Percentiles rank a stretch among this genome's conserved stretches.
These are phyloP conservation scores for Eupithecia subumbrata DNA, from an alignment of 2,888 invertebrate genomes.

Conservation along the genomic window DNA sequence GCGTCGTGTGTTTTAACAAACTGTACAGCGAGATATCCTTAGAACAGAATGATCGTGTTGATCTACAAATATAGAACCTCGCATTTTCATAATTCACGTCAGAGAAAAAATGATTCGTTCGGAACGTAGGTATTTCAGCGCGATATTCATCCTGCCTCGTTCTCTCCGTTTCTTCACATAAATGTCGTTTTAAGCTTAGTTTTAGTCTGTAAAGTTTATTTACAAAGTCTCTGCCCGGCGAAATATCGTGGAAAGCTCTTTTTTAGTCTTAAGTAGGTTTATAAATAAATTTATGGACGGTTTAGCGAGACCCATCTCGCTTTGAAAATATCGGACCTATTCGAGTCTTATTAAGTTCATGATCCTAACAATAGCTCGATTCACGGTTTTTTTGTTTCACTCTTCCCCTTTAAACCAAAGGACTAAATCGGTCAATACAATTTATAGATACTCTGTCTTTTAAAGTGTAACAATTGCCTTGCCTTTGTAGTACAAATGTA, in stretches of 20 bases:
- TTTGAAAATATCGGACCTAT: constrained; percentile 45
- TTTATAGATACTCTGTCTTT: background rate
- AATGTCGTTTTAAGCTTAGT: constrained; percentile 56
- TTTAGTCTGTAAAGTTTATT: constrained; percentile 60
- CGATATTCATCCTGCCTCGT: background rate
- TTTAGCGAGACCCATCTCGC: constrained; percentile 47
- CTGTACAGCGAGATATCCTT: constrained; percentile 71
- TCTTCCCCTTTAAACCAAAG: background rate
- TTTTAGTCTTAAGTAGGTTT: constrained; percentile 71
- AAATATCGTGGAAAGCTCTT: constrained; percentile 60
- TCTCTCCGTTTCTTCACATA: constrained; percentile 45
- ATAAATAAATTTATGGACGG: constrained; percentile 50
- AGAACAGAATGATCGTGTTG: constrained; percentile 2
- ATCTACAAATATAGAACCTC: background rate
- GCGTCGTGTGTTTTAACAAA: constrained; percentile 79
- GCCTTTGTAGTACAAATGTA: constrained; percentile 1
- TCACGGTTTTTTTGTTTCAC: constrained; percentile 59
- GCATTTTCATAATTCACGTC: constrained; percentile 2
- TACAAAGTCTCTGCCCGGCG: constrained; percentile 49
- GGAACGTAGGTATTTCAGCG: background rate
- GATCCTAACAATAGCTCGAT: constrained; percentile 46
- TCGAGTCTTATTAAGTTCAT: background rate
- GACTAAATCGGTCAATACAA: background rate
- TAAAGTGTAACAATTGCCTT: background rate
- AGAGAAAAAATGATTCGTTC: background rate